phyloP scores from a whole-genome alignment of 2,113 vertebrate genomes.

The Cyphomyrus plagiostoma region DNA sequence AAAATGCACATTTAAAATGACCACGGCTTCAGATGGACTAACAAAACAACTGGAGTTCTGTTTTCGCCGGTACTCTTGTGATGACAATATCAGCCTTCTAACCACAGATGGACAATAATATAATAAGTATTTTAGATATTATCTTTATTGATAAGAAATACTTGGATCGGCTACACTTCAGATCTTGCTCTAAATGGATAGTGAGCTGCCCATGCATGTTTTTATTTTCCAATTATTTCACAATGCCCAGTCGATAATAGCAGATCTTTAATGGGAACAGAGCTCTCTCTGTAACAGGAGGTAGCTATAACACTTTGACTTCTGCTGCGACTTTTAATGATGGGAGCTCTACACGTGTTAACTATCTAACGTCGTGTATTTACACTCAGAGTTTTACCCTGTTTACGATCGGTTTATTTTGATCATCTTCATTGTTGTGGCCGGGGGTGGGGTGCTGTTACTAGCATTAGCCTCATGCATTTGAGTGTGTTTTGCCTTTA shows the following conservation, averaged over 20 bases:
- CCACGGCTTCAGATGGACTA: background rate
- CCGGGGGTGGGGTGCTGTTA: background rate
- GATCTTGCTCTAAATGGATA: background rate
- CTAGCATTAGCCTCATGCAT: background rate
- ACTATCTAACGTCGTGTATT: background rate
- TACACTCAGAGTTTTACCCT: background rate
- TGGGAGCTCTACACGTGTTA: background rate
- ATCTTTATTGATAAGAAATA: background rate
- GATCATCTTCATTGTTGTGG: background rate
- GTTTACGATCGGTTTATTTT: background rate
- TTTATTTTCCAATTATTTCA: background rate
- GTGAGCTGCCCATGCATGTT: background rate
- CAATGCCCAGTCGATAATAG: background rate
- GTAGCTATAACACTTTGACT: constrained; percentile 7
- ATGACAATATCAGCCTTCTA: background rate
- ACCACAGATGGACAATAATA: background rate
- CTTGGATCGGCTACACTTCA: background rate
- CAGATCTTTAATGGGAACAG: background rate
- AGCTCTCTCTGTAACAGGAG: background rate
- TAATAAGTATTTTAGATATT: background rate
- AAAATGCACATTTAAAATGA: constrained; percentile 6
- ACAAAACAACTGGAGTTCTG: background rate
- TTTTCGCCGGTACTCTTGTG: background rate
- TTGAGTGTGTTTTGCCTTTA: background rate
- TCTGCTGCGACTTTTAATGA: background rate